Conservation (phyloP, 2,888 invertebrate species). For the Ectropis crepuscularia region DNA sequence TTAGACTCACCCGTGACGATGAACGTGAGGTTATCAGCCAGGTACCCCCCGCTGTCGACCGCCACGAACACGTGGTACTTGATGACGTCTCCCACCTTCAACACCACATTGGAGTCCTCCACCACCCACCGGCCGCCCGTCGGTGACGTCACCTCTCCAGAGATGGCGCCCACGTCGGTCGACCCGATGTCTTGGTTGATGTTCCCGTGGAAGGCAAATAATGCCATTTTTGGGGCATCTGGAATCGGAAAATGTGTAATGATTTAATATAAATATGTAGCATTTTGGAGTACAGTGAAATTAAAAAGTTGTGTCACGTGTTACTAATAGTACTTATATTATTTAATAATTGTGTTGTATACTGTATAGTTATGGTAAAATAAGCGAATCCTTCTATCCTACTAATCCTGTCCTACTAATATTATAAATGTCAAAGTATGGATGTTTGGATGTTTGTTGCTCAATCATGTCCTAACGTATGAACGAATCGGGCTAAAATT, state of each 20-base stretch:
- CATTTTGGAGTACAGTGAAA: no score
- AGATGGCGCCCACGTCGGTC: slow-evolving; percentile 80
- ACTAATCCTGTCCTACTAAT: no score
- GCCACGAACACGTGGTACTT: slow-evolving; percentile 87
- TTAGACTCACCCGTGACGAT: slow-evolving; percentile 72
- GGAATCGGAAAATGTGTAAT: slow-evolving; percentile 32
- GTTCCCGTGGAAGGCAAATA: slow-evolving; percentile 88
- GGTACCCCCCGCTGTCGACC: slow-evolving; percentile 72
- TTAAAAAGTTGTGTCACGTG: no score
- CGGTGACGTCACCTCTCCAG: slow-evolving; percentile 72
- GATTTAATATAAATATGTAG: no score
- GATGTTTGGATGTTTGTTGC: no score
- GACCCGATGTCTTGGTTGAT: slow-evolving; percentile 80
- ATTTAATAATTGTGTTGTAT: no score
- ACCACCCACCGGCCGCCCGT: slow-evolving; percentile 80
- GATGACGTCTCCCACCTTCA: slow-evolving; percentile 84
- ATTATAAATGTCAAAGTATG: no score
- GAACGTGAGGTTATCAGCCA: slow-evolving; percentile 69
- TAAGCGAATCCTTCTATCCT: no score
- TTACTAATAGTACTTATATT: no score
- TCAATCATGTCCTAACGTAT: no score
- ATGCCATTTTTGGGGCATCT: slow-evolving; percentile 79
- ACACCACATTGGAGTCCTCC: slow-evolving; percentile 66
- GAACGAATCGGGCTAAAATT: no score
- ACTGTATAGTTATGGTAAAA: no score